Base-by-base conservation (phyloP, 2,797 vertebrate genomes). In the Alosa sapidissima region DNA sequence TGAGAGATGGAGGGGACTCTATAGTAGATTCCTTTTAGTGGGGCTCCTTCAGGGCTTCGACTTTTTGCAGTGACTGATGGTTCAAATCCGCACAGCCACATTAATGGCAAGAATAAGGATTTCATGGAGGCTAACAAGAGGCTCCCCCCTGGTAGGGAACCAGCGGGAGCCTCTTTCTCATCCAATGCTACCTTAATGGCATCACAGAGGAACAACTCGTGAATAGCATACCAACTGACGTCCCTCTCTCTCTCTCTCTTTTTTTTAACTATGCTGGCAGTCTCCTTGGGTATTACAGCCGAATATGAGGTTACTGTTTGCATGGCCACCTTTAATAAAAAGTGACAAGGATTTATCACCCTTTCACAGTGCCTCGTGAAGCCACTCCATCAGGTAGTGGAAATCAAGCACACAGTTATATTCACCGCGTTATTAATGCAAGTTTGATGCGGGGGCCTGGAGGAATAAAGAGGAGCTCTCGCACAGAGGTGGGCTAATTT, bases 281-380 rank as follows among this genome's bases (percentile, higher is more conserved):
- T 88, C 90, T 94, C 89, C 88, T 91, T 89, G 89, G 91, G 91
- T 93, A 92, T 92, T 92, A 93, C 90, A 91, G 91, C 91, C 89
- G 90, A 92, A 94, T 93, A 93, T 93, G 91, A 94, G 92, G 86
- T 92, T 89, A 91, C 93, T 92, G 89, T 90, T 91, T 93, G 92
- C 92, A 92, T 92, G 92, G 90, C 91, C 93, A 91, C 91, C 92
- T 94, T 95, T 94, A 94, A 94, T 95, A 94, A 94, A 95, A 94
- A 90, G 90, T 93, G 93, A 95, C 93, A 93, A 91, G 92, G 93
- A 94, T 94, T 93, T 95, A 94, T 94, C 94, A 94, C 93, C 94
- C 93, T 92, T 91, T 95, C 92, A 87, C 86, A 88, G 91, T 90
- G 89, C 91, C 91, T 78, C 90, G 90, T 93, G 92, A 93, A 93